Base-by-base conservation (phyloP, 2,113 vertebrate genomes). In the Odobenus rosmarus region DNA sequence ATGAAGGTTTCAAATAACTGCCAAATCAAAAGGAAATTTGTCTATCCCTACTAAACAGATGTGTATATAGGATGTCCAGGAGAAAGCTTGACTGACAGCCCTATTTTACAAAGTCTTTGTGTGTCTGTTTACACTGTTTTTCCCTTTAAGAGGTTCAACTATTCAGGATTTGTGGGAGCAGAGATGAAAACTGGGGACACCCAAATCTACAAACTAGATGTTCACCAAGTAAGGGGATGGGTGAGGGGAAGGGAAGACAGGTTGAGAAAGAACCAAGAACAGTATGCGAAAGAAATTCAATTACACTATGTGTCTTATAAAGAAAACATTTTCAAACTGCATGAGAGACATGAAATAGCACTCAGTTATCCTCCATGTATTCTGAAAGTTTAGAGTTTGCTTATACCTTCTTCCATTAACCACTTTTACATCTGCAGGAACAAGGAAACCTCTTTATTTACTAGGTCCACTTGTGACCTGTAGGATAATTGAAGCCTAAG, bases 261-360 rank as follows among this genome's bases (percentile, higher is more conserved):
- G 24, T 15, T 49, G 64, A 67, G 8, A 72, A 97, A 83, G 1
- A 8, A 33, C 16, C 33, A 96, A 94, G 36, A 76, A 69, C 5
- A 57, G 49, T 28, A 4, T 79, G 82, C 91, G 57, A 24, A 77
- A 96, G 53, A 39, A 79, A 85, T 81, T 53, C 4, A 92, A 72
- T 62, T 74, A n/a, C 16, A 81, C 23, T 21, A 24, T 12, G 23
- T 90, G 19, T 19, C 7, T 10, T 97, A 96, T 81, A 85, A 97
- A 96, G 19, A 36, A 96, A 85, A 77, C 4, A 90, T 89, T 87
- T 81, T 90, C 92, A 98, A 98, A 97, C 16, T 96, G 15, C 87
- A 94, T 67, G 67, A 98, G 84, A 98, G 79, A 96, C 96, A 93
- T 90, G 74, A 98, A 98, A 95, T 1, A 97, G 19, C 57, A 96